Evolutionary conservation across 2,888 invertebrate genomes (phyloP), one percentile per base, ranked within the genome.

Genomic region (Agonopterix arenella): DNA sequence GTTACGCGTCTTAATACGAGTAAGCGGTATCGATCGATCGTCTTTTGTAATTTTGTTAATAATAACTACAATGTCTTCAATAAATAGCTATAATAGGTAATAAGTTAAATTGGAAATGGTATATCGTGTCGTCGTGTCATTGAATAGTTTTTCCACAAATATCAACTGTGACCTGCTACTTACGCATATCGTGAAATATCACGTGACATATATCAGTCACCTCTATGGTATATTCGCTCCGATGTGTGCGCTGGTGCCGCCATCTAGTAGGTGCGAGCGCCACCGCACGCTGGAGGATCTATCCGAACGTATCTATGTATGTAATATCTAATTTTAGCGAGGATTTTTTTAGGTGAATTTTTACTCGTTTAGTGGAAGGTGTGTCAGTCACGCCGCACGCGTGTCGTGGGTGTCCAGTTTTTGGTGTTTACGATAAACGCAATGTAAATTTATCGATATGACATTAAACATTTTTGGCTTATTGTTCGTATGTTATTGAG

Each of bases 381-480:
- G 71, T 94, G 93, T 54, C 63, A 81, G 84, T 90, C 91, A 90
- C 62, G 67, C 71, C 28, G 90, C 91, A 90, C 62, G 68, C 71
- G 76, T 67, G 64, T 68, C 73, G 75, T 73, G 78, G 74, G 73
- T 73, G 81, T 80, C 80, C 82, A 76, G 77, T 74, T 76, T 80
- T 82, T 80, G 85, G 82, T 86, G 84, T 86, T 81, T 64, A 78
- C 75, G 73, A 75, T 77, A 70, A 80, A 78, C 77, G 84, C 85
- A 77, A 79, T 88, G 89, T 88, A 88, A 80, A 88, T 83, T 85
- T 85, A 88, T 82, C 78, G 72, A 84, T 84, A 84, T 84, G 78
- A 86, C 82, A 88, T 88, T 88, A 88, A 86, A 89, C 84, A 82
- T 84, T 88, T 88, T 89, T 88, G 88, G 89, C 89, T 89, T 89